Evolutionary conservation across 1,140 invertebrate genomes (phyloP), one percentile per base, ranked within the genome.

Genomic region (Penaeus vannamei): DNA sequence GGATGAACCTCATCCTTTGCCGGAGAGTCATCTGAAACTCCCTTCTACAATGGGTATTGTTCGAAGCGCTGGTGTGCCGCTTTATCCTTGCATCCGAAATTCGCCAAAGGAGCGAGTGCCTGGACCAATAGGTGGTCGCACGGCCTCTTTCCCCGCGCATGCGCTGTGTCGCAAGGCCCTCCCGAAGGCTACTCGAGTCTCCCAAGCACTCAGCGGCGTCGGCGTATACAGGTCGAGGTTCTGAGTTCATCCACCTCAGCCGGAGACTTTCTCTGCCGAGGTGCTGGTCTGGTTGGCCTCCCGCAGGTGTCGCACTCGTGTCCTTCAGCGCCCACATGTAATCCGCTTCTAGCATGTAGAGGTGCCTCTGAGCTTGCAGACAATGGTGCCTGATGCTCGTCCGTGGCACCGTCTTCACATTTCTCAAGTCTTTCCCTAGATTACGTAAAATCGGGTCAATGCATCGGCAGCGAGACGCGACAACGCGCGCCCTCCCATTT

Each of bases 141-240:
- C 29, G n/a, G 29, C 29, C 72, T 29, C 42, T 76, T 36, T 32
- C 42, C 42, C n/a, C 29, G 29, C 42, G 26, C 8, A 20, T 76
- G 23, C 42, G n/a, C 32, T 22, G 80, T 88, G 80, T 84, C 59
- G 86, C 86, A 88, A 88, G 80, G 20, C 7, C 61, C 79, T 64
- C 59, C 60, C 83, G 46, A 46, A 84, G 86, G 66, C 80, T 60
- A 66, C 60, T n/a, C 80, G 76, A 88, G 86, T 36, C 23, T 84
- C 32, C 64, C 26, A 62, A 29, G 69, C 62, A 87, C 79, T 36
- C 59, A 80, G 32, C 77, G 64, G 59, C 85, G 61, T 81, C 79
- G 77, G 86, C 86, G 86, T 88, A 88, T 88, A 83, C 84, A 64
- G 86, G 86, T 88, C 86, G 86, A 88, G 86, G 86, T 82, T 77